These are phyloP conservation scores for Oreocharis arfaki DNA, from an alignment of 2,113 vertebrate species.

Conservation along the genomic window DNA sequence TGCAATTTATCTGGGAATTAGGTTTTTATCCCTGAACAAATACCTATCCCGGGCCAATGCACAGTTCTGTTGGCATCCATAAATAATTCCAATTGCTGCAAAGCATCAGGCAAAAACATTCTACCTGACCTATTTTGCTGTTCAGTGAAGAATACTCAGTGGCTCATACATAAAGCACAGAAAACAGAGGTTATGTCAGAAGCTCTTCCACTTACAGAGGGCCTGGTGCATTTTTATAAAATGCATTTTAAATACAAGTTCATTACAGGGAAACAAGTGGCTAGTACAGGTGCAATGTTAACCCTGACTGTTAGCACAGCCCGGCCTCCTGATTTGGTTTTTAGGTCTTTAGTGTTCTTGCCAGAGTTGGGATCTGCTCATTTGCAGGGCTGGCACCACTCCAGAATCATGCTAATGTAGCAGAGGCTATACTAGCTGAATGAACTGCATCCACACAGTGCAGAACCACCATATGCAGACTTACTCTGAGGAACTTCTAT, in stretches of 20 bases:
- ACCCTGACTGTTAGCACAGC: constrained; percentile 18
- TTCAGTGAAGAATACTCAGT: constrained; percentile 44
- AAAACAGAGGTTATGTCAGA: constrained; percentile 19
- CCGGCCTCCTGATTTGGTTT: background rate
- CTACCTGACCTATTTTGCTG: constrained; percentile 34
- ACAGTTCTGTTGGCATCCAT: constrained; percentile 16
- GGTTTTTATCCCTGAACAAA: constrained; percentile 48
- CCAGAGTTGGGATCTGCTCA: background rate
- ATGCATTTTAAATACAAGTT: background rate
- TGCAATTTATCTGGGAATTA: constrained; percentile 26
- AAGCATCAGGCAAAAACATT: constrained; percentile 57
- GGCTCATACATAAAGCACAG: constrained; percentile 27
- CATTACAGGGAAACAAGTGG: background rate
- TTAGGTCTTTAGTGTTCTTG: background rate
- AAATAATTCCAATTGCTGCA: constrained; percentile 50
- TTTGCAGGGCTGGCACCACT: background rate
- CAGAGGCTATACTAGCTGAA: background rate
- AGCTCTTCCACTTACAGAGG: constrained; percentile 28
- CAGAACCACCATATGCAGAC: background rate
- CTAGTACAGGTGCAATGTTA: background rate
- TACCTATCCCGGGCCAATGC: background rate
- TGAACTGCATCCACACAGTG: background rate
- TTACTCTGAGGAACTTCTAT: background rate
- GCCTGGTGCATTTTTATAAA: constrained; percentile 6
- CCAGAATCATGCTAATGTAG: background rate